phyloP scores from a whole-genome alignment of 2,113 vertebrate genomes.

The Oryzias javanicus region DNA sequence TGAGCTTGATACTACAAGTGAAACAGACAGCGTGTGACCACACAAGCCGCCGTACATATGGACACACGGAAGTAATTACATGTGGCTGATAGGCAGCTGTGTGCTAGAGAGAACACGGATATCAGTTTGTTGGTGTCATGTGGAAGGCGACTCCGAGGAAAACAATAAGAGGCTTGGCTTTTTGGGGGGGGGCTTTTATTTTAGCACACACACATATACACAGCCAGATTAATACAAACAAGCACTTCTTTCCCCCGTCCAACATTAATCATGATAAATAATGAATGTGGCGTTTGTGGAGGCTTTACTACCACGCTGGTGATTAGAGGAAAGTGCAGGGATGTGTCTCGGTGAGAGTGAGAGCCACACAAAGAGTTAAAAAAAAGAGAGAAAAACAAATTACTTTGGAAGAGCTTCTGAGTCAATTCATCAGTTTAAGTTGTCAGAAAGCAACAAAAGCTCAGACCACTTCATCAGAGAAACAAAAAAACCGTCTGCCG shows the following conservation, averaged over 20 bases:
- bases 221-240: not conserved
- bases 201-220: conserved; percentile 9
- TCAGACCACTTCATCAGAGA: not conserved
- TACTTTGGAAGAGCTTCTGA: not conserved
- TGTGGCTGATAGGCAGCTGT: conserved; percentile 43
- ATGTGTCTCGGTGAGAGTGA: conserved; percentile 17
- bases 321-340: conserved; percentile 39
- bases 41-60: conserved; percentile 6
- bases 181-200: conserved; percentile 15
- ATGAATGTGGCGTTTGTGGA: conserved; percentile 43
- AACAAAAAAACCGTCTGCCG: not conserved
- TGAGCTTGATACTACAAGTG: conserved; percentile 51
- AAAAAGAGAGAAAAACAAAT: conserved; percentile 4
- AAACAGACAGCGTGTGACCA: conserved; percentile 61
- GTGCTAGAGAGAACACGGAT: conserved; percentile 34
- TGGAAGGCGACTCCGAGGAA: conserved; percentile 25
- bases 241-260: conserved; percentile 6
- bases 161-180: conserved; percentile 41
- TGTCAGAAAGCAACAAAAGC: conserved; percentile 1
- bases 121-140: conserved; percentile 42
- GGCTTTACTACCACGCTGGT: conserved; percentile 39
- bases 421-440: conserved; percentile 5
- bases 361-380: conserved; percentile 6
- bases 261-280: conserved; percentile 59
- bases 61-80: conserved; percentile 26